Base-by-base conservation (phyloP, 1,140 invertebrate species). In the Platorchestia sp. region DNA sequence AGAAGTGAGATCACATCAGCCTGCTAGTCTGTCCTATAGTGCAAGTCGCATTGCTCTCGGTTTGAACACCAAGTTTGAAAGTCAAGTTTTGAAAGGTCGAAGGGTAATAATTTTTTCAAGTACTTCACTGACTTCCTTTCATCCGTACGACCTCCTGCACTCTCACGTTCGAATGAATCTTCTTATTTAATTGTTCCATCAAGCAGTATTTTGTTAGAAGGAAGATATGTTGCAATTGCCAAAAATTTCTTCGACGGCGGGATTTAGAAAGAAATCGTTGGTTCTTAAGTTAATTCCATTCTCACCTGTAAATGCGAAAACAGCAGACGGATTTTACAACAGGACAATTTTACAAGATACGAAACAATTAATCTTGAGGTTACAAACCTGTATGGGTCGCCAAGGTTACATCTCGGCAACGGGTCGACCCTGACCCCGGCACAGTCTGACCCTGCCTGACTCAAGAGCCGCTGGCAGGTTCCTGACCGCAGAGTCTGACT, bases 391-490 rank as follows among this genome's bases (percentile, higher is more conserved):
- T 93, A 93, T 1, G 91, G 91, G 91, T 93, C 40, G 14, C 91
- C 45, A 5, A 19, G 43, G 40, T 47, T 44, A 36, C 91, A 93
- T 10, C 91, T 42, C 10, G 45, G 43, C 19, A 93, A 19, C 40
- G 41, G 43, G 6, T 45, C 91, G 7, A 93, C 91, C 45, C 91
- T 93, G 7, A 93, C 91, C 19, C 91, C 91, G 0, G 44, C 44
- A 44, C 91, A 93, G 91, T 93, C 91, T 45, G 43, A 45, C 22
- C 91, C 91, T 40, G 91, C 43, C 45, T 93, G 10, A n/a, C 19
- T 45, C 91, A 93, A 36, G 43, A 93, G 91, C 0, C 91, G 43
- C 45, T 93, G 91, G 91, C 91, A 93, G 43, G 91, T 93, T 44
- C 43, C 91, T 14, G 91, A 45, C 40, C 45, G 7, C 91, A 93